These are phyloP conservation scores for Rhombomys opimus DNA, from an alignment of 2,113 vertebrate species.

Conservation along the genomic window DNA sequence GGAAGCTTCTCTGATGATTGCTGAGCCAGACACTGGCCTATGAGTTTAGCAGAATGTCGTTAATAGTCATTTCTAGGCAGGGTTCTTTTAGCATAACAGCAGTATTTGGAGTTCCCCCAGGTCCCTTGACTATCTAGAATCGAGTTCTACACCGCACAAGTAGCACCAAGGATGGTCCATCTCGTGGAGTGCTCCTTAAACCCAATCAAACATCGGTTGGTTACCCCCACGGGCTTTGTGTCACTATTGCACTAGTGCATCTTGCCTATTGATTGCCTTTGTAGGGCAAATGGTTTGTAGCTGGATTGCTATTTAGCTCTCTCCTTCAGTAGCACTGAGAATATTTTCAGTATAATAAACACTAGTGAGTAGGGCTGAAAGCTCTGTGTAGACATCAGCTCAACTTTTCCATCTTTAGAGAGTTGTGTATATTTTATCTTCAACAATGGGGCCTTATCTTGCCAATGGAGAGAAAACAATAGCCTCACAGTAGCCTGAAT, in stretches of 20 bases:
- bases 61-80: neutral
- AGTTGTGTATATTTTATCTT: neutral
- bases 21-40: neutral
- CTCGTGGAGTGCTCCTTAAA: neutral
- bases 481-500: neutral
- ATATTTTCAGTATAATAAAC: neutral
- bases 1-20: neutral
- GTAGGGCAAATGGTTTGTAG: neutral
- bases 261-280: neutral
- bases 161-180: neutral
- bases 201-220: neutral
- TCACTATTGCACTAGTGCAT: no score
- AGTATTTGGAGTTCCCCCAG: neutral
- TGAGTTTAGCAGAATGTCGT: neutral
- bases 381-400: neutral
- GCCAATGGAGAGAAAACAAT: neutral
- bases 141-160: neutral
- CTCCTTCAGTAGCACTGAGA: neutral
- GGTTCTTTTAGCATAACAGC: neutral
- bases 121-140: neutral
- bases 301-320: neutral
- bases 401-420: neutral
- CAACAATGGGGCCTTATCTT: neutral
- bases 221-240: neutral
- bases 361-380: neutral